These are phyloP conservation scores for Platichthys flesus DNA, from an alignment of 2,113 vertebrate species.

Conservation along the genomic window DNA sequence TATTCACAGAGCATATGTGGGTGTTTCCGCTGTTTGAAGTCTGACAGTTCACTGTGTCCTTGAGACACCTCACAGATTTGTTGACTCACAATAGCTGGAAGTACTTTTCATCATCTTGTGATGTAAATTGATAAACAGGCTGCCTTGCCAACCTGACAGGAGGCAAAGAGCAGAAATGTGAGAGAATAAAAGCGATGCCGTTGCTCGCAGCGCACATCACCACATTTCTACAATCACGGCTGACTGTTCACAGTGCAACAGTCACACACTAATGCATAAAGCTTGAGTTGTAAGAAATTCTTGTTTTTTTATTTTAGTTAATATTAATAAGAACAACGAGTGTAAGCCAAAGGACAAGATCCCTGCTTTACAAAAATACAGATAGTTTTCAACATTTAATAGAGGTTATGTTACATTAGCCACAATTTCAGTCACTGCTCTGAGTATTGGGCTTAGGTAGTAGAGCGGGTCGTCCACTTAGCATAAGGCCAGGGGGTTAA, in stretches of 20 bases:
- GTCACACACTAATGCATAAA: not conserved
- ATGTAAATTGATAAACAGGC: conserved; percentile 1
- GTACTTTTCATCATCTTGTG: conserved; percentile 23
- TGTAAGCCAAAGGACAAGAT: not conserved
- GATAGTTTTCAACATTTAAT: too few relatives aligned
- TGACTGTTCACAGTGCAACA: not conserved
- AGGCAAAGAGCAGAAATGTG: conserved; percentile 3
- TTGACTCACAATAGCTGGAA: conserved; percentile 54
- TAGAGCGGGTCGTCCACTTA: too few relatives aligned
- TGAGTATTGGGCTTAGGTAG: too few relatives aligned
- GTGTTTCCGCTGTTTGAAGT: conserved; percentile 24
- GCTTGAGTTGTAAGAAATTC: not conserved
- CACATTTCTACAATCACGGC: not conserved
- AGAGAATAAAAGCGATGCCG: too few relatives aligned
- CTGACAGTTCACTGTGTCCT: conserved; percentile 53
- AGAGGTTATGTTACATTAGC: too few relatives aligned
- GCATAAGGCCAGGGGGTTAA: too few relatives aligned
- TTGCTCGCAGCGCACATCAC: not conserved
- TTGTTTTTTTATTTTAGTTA: too few relatives aligned
- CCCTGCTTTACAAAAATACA: not conserved
- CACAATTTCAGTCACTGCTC: too few relatives aligned
- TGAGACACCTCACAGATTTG: conserved; percentile 59
- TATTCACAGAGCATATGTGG: not conserved
- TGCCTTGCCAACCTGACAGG: conserved; percentile 9
- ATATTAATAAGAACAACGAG: too few relatives aligned